A percentile compares a stretch with the other conserved stretches of the same genome.
phyloP scores from a whole-genome alignment of 1,140 invertebrate genomes.

The Atopsyche davidsoni region DNA sequence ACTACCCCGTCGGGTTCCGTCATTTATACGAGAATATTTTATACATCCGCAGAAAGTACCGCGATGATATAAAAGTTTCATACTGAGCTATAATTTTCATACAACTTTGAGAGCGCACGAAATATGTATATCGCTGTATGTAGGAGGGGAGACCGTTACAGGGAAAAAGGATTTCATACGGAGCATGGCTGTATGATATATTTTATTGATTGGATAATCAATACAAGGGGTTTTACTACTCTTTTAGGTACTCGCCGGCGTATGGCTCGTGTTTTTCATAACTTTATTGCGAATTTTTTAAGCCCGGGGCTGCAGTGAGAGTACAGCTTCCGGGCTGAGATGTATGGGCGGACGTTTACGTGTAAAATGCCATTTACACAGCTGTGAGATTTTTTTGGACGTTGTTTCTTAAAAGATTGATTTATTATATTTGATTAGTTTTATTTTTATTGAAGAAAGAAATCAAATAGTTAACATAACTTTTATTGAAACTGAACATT shows the following conservation, averaged over 20 bases:
- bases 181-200: constrained; percentile 30
- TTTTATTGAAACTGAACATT: no score
- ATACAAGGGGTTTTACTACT: constrained; percentile 29
- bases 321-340: no score
- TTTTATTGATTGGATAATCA: constrained; percentile 32
- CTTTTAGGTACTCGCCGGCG: constrained; percentile 22
- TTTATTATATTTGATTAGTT: no score
- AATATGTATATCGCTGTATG: constrained; percentile 10
- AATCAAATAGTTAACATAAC: no score
- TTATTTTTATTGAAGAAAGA: no score
- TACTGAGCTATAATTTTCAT: constrained; percentile 32
- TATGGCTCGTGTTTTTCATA: constrained; percentile 28
- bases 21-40: constrained; percentile 31
- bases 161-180: constrained; percentile 31
- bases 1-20: constrained; percentile 21
- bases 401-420: no score
- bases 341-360: not conserved
- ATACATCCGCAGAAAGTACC: constrained; percentile 31
- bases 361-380: no score
- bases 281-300: constrained; percentile 28
- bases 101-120: constrained; percentile 26
- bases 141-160: constrained; percentile 19
- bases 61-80: constrained; percentile 32
- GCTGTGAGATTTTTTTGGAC: no score
- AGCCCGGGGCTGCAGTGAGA: not conserved